Conservation (phyloP, 2,888 invertebrate genomes). For the Erebia epiphron region DNA sequence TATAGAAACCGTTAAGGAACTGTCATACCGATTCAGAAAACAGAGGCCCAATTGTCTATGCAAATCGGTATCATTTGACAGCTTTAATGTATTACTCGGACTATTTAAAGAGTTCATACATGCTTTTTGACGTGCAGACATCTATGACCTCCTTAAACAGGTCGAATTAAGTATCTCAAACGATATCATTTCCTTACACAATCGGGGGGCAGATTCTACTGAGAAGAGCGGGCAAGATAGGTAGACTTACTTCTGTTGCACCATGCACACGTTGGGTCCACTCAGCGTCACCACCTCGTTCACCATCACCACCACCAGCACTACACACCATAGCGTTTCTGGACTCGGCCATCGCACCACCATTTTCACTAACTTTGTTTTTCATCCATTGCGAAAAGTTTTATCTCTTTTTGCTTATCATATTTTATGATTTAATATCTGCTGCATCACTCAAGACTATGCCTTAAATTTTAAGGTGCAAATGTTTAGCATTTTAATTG, state of each 20-base stretch:
- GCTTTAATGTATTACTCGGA: too few relatives aligned
- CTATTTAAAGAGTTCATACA: too few relatives aligned
- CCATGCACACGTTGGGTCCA: constrained; percentile 78
- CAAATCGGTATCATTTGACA: too few relatives aligned
- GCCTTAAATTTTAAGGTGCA: neutral
- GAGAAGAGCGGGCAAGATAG: neutral
- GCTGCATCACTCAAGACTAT: neutral
- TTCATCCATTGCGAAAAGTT: constrained; percentile 50
- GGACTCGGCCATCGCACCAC: constrained; percentile 42
- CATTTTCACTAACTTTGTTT: constrained; percentile 45
- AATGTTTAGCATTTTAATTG: too few relatives aligned
- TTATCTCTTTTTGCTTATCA: constrained; percentile 19
- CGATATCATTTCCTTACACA: too few relatives aligned
- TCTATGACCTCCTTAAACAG: too few relatives aligned
- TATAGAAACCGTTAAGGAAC: too few relatives aligned
- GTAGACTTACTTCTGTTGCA: constrained; percentile 75
- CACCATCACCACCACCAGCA: constrained; percentile 48
- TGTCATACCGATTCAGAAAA: too few relatives aligned
- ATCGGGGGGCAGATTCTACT: too few relatives aligned
- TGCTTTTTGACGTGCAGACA: too few relatives aligned
- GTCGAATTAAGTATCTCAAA: too few relatives aligned
- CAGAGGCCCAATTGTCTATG: too few relatives aligned
- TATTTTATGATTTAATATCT: constrained; percentile 17
- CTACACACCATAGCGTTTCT: constrained; percentile 57
- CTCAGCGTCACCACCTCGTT: constrained; percentile 59